A percentile compares a stretch with the other conserved stretches of the same genome.
Evolutionary conservation across 30 jellyfish, hydroid and myxozoan genomes (phyloP).

Genomic region (Cassiopea xamachana): DNA sequence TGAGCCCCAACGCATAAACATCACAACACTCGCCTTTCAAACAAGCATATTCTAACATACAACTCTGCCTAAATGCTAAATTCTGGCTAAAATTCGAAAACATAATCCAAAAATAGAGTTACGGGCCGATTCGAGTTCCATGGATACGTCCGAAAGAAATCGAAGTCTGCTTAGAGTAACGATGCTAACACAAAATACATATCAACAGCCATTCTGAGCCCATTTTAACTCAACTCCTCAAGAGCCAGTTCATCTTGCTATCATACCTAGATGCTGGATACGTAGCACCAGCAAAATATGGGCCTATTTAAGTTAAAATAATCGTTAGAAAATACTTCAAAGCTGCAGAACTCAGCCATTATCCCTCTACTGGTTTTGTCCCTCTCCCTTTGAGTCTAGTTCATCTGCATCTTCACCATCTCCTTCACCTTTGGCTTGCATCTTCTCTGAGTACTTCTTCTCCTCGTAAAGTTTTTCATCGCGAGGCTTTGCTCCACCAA

Average conservation of each 20-base stretch:
- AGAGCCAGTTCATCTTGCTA: neutral
- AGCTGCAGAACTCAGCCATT: conserved; percentile 19
- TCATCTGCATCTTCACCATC: conserved; percentile 43
- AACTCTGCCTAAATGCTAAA: conserved; percentile 8
- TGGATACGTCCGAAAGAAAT: neutral
- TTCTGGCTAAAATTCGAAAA: conserved; percentile 13
- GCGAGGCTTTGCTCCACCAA: conserved; percentile 99
- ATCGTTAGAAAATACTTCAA: conserved; percentile 1
- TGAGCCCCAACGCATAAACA: neutral
- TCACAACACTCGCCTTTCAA: neutral
- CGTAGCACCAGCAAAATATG: neutral
- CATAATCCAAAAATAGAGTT: conserved; percentile 7
- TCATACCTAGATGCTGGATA: neutral
- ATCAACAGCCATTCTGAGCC: neutral
- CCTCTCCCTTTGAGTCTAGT: neutral
- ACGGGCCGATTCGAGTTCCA: neutral
- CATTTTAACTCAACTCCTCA: neutral
- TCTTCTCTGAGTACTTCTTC: conserved; percentile 60
- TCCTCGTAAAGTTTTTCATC: conserved; percentile 90
- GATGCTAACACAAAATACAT: conserved; percentile 3
- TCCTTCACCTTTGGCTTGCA: conserved; percentile 56
- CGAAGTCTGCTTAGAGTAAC: neutral
- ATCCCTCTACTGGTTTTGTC: conserved; percentile 2
- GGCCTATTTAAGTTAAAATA: neutral
- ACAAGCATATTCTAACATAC: conserved; percentile 21